Base-by-base conservation (phyloP, 2,797 vertebrate genomes). In the Sparidentex hasta region DNA sequence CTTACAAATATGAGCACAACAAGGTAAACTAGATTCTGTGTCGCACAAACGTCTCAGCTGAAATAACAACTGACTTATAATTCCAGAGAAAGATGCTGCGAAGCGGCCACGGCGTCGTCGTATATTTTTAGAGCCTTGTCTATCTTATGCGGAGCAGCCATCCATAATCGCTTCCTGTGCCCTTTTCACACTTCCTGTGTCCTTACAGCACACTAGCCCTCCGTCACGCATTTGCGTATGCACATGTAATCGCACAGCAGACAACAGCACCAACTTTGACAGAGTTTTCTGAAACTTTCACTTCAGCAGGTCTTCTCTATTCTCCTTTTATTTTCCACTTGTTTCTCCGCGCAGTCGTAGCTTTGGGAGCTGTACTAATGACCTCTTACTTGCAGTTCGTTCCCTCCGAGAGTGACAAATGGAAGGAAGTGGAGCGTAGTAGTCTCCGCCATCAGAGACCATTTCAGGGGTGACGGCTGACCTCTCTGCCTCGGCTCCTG, bases 1-100 rank as follows among this genome's bases (percentile, higher is more conserved):
- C 96, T 4, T 99, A 98, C 95, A 98, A 97, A 91, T 97, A 96
- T 48, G 97, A 98, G 78, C 95, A 97, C 92, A 99, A 98, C 87
- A 98, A 97, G 97, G 98, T 98, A 95, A 92, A 90, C 62, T 9
- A 70, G 13, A 23, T 56, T 43, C 48, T 76, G 33, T 76, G 33
- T 55, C 41, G 57, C 25, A 54, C 33, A 11, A 72, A 61, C 57
- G 17, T 11, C 50, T 33, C 33, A 7, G 7, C 33, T 64, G 59
- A 7, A 14, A 7, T 27, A 13, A 54, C 57, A 55, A 27, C 65
- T 62, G 65, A 75, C 23, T 57, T 51, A 67, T 29, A 18, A 63
- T 75, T 47, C 33, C 64, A 64, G 52, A 1, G 33, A 57, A 41
- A 58, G 44, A 68, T 2, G 29, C 73, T 62, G n/a, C 12, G 21